Evolutionary conservation across 2,888 invertebrate species (phyloP), one percentile per base, ranked within the genome.

Genomic region (Hedya salicella): DNA sequence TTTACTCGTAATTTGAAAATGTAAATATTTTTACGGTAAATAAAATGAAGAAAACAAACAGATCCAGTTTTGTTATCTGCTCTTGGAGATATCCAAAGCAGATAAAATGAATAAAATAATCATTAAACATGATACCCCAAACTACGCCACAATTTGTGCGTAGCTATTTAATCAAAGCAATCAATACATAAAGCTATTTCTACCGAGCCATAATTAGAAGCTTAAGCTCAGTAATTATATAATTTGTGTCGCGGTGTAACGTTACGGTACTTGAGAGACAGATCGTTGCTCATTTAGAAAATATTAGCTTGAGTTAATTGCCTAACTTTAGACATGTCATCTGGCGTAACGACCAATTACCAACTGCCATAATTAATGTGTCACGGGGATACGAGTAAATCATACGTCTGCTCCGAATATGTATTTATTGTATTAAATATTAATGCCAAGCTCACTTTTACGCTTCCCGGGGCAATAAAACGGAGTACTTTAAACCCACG

Each of bases 301-400:
- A 82, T 84, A 84, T 84, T 78, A 80, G 73, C 75, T 74, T 66
- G 70, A 75, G 74, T 74, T 84, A 86, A 86, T 83, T 84, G 84
- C 82, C 69, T 70, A 79, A 80, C 77, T 81, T 81, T 73, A 70
- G 73, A 62, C 68, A 71, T 79, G 78, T 81, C 81, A 79, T 77
- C 76, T 74, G 71, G 75, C 72, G 71, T 72, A 82, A 80, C 75
- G 78, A 78, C 75, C 76, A 78, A 78, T 81, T 78, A 77, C 60
- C 48, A 21, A 54, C 73, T 68, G 74, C 70, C 72, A 71, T 68
- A 71, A 74, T 73, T 76, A 76, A 75, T 75, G 69, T 69, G 67
- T 44, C 54, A 19, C 64, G 49, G 54, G 52, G 53, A 66, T 64
- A 61, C 39, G 54, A 67, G 48, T 62, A 64, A 67, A 62, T 60